A percentile compares a stretch with the other conserved stretches of the same genome.
These are phyloP conservation scores for Drosophila orena DNA, from an alignment of 1,140 invertebrate species.

Conservation along the genomic window DNA sequence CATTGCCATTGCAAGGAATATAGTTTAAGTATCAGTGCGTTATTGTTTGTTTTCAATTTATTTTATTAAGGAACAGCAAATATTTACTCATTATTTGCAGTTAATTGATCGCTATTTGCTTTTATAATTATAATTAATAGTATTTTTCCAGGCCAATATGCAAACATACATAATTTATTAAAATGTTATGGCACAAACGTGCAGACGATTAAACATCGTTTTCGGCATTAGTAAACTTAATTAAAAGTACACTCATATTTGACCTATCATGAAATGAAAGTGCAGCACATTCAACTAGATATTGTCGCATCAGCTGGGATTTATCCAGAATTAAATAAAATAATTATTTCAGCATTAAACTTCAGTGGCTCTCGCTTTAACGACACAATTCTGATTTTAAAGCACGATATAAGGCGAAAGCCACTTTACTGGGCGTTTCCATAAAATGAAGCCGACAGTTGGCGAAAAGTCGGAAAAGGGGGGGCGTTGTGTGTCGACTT, in stretches of 20 bases:
- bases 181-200: too few relatives aligned
- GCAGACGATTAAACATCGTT: too few relatives aligned
- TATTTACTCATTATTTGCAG: too few relatives aligned
- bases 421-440: slow-evolving; percentile 37
- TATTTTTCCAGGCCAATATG: too few relatives aligned
- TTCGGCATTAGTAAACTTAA: too few relatives aligned
- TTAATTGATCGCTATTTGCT: too few relatives aligned
- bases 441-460: slow-evolving; percentile 45
- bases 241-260: background rate
- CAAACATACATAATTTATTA: too few relatives aligned
- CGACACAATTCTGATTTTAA: slow-evolving; percentile 60
- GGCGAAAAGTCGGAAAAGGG: slow-evolving; percentile 11
- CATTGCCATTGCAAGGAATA: slow-evolving; percentile 1
- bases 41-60: slow-evolving; percentile 1
- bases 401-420: slow-evolving; percentile 26
- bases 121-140: too few relatives aligned
- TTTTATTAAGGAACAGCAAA: background rate
- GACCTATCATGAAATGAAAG: background rate
- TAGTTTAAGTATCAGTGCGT: background rate
- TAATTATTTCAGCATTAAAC: slow-evolving; percentile 65
- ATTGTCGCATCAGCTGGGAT: slow-evolving; percentile 1
- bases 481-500: slow-evolving; percentile 13
- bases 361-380: slow-evolving; percentile 54
- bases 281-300: slow-evolving; percentile 18
- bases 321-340: slow-evolving; percentile 36